Conservation (phyloP, 2,797 vertebrate species). For the Picus viridis region DNA sequence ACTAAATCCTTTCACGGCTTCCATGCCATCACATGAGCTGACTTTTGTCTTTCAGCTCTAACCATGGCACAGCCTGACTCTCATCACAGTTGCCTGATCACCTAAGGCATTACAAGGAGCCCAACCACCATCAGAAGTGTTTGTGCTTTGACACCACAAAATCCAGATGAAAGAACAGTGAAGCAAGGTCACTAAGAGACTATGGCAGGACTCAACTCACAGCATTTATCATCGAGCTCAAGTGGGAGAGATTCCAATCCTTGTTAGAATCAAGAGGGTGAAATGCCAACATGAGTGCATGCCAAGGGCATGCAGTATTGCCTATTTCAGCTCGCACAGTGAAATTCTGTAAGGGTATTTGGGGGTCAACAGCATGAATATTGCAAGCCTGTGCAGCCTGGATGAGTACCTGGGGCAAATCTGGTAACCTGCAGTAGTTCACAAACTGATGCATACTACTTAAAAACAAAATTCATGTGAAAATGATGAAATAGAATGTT, state of each 20-base stretch:
- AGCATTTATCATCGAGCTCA: background rate
- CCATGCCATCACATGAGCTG: background rate
- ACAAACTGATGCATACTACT: background rate
- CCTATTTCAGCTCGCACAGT: background rate
- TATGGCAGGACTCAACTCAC: background rate
- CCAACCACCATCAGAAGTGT: background rate
- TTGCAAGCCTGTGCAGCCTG: background rate
- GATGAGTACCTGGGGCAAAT: background rate
- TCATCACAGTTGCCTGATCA: background rate
- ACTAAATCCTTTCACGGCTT: background rate
- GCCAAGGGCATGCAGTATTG: background rate
- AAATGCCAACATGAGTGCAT: background rate
- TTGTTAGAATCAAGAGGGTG: background rate
- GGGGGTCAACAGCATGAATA: rapidly evolving
- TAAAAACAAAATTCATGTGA: too few species aligned
- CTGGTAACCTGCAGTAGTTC: background rate
- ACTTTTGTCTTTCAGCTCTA: background rate
- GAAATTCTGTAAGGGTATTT: background rate
- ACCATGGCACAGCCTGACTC: background rate
- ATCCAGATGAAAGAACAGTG: background rate
- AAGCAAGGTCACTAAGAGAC: background rate
- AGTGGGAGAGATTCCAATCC: background rate
- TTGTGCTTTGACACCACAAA: background rate
- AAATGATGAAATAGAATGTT: too few species aligned
- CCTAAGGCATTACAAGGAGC: background rate